phyloP scores from a whole-genome alignment of 35 echinoderm and acorn worm species.

The Ophioderma brevispina region DNA sequence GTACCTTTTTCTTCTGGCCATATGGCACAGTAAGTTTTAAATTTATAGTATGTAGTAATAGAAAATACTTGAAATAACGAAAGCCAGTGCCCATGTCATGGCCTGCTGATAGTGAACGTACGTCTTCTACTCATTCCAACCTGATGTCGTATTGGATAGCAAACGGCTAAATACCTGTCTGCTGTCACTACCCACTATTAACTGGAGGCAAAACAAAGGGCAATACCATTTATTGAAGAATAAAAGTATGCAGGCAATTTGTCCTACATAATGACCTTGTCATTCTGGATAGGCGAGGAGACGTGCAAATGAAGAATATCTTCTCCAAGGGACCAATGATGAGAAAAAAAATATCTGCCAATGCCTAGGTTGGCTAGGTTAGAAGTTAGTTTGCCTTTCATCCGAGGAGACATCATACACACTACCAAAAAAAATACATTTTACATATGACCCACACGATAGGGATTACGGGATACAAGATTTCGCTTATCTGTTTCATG shows the following conservation, averaged over 20 bases:
- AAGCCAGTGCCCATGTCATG: slow-evolving; percentile 43
- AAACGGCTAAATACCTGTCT: slow-evolving; percentile 71
- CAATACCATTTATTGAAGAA: slow-evolving; percentile 19
- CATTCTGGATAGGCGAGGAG: slow-evolving; percentile 36
- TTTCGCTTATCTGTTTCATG: neutral
- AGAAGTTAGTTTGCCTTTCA: slow-evolving; percentile 65
- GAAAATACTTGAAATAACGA: too few relatives aligned
- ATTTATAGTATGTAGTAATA: too few relatives aligned
- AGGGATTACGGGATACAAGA: slow-evolving; percentile 51
- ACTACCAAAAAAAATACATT: slow-evolving; percentile 53
- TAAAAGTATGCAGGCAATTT: slow-evolving; percentile 25
- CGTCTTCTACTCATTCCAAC: neutral
- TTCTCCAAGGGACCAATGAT: slow-evolving; percentile 32
- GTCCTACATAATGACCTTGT: slow-evolving; percentile 11
- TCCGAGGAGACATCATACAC: slow-evolving; percentile 5
- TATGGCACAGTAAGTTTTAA: slow-evolving; percentile 22
- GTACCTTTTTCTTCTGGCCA: neutral
- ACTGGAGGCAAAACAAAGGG: slow-evolving; percentile 46
- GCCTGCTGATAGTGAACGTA: neutral
- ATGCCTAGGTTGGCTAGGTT: slow-evolving; percentile 58
- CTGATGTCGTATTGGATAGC: slow-evolving; percentile 46
- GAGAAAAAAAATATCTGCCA: slow-evolving; percentile 56
- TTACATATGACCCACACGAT: slow-evolving; percentile 36
- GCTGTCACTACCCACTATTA: slow-evolving; percentile 45
- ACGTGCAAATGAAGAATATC: slow-evolving; percentile 29